Evolutionary conservation across 2,888 invertebrate genomes (phyloP).

Genomic region (Synergus japonicus): DNA sequence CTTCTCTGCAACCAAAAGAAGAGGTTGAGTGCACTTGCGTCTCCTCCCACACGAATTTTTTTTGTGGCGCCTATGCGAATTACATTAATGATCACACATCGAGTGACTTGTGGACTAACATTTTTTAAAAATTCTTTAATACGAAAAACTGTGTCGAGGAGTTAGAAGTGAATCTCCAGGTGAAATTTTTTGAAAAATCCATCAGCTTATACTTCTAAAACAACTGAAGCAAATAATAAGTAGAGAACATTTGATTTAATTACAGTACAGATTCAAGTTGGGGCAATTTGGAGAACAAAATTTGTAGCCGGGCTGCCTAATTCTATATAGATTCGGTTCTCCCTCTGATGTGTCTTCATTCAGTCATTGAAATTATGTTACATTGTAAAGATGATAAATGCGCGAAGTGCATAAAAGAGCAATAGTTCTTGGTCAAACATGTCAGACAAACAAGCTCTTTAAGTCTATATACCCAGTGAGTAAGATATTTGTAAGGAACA

Average conservation of each 20-base stretch:
- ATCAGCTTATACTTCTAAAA: no score
- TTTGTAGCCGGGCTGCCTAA: neutral
- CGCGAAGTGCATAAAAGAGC: conserved; percentile 44
- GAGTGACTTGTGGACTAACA: no score
- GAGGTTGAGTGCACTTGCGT: neutral
- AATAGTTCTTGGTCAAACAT: conserved; percentile 67
- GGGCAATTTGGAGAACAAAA: neutral
- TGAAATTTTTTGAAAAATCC: no score
- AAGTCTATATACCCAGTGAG: conserved; percentile 48
- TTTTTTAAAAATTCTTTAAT: no score
- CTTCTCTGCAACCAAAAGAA: neutral
- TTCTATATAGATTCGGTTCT: neutral
- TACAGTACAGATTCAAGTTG: neutral
- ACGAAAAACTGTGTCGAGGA: no score
- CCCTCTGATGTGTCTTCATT: neutral
- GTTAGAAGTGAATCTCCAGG: no score
- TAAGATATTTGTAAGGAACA: neutral
- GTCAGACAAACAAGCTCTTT: conserved; percentile 56
- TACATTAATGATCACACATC: no score
- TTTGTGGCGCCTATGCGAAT: no score
- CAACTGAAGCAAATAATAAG: no score
- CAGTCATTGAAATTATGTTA: conserved; percentile 16
- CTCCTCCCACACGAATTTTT: no score
- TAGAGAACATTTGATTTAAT: neutral
- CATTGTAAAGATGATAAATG: conserved; percentile 31